Conservation (phyloP, 2,888 invertebrate genomes). For the Apamea crenata region DNA sequence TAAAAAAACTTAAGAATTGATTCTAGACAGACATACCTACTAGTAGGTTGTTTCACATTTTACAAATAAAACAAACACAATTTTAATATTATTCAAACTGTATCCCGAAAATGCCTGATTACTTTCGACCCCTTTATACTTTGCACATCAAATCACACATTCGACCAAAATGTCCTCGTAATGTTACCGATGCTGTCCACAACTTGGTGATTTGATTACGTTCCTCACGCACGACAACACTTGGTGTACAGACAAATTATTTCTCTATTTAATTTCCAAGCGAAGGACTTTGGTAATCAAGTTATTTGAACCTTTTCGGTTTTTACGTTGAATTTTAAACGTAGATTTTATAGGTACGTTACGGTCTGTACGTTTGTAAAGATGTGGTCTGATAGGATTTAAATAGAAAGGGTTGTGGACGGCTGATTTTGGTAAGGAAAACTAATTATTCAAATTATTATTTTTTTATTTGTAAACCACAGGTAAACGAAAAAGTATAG, state of each 20-base stretch:
- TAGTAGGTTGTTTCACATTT: not conserved
- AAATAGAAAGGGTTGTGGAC: not conserved
- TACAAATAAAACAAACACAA: not conserved
- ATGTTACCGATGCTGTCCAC: conserved; percentile 16
- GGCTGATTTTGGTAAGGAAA: not conserved
- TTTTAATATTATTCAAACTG: not conserved
- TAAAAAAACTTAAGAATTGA: no score
- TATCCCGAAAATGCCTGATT: no score
- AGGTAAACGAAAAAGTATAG: no score
- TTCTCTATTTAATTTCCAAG: conserved; percentile 34
- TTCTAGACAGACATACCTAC: no score
- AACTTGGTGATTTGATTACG: conserved; percentile 32
- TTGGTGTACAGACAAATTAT: conserved; percentile 52
- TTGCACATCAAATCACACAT: conserved; percentile 16
- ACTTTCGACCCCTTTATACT: not conserved
- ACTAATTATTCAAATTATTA: not conserved
- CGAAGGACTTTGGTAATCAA: conserved; percentile 33
- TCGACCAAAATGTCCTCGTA: conserved; percentile 44
- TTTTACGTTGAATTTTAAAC: conserved; percentile 43
- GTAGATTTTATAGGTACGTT: not conserved
- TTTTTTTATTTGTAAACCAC: not conserved
- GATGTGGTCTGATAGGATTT: not conserved
- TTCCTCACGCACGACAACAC: conserved; percentile 28
- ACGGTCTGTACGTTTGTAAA: not conserved
- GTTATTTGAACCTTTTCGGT: conserved; percentile 52